phyloP scores from a whole-genome alignment of 2,888 invertebrate species.

The Calameuta pallipes region DNA sequence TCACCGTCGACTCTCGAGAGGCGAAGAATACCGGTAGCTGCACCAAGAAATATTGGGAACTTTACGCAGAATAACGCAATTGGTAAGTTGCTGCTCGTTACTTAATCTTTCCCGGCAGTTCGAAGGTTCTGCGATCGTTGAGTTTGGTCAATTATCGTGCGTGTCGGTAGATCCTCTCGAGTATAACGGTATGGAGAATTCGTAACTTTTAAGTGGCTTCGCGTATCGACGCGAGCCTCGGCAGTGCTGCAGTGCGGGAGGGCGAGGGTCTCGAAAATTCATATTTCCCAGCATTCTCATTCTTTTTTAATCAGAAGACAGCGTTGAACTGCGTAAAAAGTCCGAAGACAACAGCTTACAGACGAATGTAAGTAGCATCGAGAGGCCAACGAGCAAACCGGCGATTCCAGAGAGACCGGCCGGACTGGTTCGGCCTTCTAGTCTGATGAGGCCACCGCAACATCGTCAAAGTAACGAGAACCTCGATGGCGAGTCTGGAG shows the following conservation, averaged over 20 bases:
- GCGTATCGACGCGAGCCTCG: too few relatives aligned
- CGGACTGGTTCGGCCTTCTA: slow-evolving; percentile 71
- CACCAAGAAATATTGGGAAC: slow-evolving; percentile 68
- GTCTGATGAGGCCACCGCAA: slow-evolving; percentile 52
- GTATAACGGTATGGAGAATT: too few relatives aligned
- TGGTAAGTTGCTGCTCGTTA: slow-evolving; percentile 29
- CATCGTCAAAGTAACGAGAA: slow-evolving; percentile 59
- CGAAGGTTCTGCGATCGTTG: slow-evolving; percentile 18
- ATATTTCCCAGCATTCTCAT: too few relatives aligned
- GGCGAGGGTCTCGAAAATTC: too few relatives aligned
- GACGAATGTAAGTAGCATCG: slow-evolving; percentile 34
- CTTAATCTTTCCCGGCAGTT: slow-evolving; percentile 8
- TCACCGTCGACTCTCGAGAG: slow-evolving; percentile 58
- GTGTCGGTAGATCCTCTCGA: too few relatives aligned
- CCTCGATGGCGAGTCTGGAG: slow-evolving; percentile 59
- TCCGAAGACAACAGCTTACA: slow-evolving; percentile 46
- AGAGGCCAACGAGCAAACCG: slow-evolving; percentile 71
- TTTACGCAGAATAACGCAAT: slow-evolving; percentile 40
- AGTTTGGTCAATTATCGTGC: slow-evolving; percentile 29
- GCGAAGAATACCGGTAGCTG: slow-evolving; percentile 69
- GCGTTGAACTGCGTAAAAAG: slow-evolving; percentile 69
- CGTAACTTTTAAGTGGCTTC: too few relatives aligned
- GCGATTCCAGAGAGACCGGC: slow-evolving; percentile 85
- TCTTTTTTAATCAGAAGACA: slow-evolving; percentile 44
- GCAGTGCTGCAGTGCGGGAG: too few relatives aligned